These are phyloP conservation scores for Chrysocyon brachyurus DNA, from an alignment of 2,797 vertebrate species.

Conservation along the genomic window DNA sequence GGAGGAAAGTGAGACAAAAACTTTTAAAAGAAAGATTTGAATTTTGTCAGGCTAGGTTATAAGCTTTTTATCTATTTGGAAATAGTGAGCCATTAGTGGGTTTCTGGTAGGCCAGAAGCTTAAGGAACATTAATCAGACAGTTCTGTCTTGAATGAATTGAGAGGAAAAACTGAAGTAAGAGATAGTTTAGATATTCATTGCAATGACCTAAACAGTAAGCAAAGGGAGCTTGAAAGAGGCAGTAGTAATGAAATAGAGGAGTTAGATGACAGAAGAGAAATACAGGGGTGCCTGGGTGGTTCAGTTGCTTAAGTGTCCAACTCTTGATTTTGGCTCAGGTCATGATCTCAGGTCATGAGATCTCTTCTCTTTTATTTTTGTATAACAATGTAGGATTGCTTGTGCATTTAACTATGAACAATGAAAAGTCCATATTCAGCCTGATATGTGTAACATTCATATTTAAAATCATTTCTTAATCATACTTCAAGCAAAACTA, in stretches of 20 bases:
- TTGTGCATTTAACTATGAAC: neutral
- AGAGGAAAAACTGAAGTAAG: neutral
- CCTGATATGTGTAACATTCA: neutral
- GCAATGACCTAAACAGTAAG: neutral
- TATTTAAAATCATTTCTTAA: neutral
- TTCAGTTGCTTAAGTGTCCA: neutral
- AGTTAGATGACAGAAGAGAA: neutral
- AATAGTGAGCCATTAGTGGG: neutral
- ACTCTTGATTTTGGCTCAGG: neutral
- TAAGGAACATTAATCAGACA: neutral
- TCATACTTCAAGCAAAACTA: neutral
- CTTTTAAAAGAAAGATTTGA: neutral
- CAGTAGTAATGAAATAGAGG: neutral
- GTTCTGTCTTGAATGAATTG: neutral
- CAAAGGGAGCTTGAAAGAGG: neutral
- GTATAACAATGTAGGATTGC: neutral
- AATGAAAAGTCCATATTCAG: neutral
- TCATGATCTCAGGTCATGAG: neutral
- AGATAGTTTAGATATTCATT: neutral
- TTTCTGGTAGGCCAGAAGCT: neutral
- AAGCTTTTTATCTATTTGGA: neutral
- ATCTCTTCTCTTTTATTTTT: constrained; percentile 14
- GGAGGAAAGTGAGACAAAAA: neutral
- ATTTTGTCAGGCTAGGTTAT: neutral
- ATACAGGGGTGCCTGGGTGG: neutral